A percentile compares a stretch with the other conserved stretches of the same genome.
phyloP scores from a whole-genome alignment of 64 coral and sea anemone genomes.

The Orbicella faveolata region DNA sequence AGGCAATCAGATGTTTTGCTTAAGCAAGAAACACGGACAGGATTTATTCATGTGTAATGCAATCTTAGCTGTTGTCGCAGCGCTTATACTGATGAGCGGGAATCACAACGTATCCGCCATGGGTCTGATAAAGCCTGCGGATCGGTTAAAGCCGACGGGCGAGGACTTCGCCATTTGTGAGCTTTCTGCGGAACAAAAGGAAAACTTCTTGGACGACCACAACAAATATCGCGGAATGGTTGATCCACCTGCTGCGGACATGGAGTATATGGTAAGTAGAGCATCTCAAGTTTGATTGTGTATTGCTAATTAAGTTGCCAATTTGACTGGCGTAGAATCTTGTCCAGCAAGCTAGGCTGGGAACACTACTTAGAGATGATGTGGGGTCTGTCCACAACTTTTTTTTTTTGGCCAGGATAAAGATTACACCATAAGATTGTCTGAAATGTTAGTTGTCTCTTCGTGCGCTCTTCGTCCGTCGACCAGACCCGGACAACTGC shows the following conservation, averaged over 20 bases:
- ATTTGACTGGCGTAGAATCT: not conserved
- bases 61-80: not conserved
- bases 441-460: no score
- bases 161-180: conserved; percentile 34
- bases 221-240: conserved; percentile 55
- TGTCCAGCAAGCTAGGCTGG: not conserved
- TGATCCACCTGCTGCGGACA: conserved; percentile 55
- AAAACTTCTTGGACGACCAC: conserved; percentile 60
- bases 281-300: not conserved
- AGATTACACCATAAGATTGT: no score
- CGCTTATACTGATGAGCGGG: not conserved
- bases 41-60: not conserved
- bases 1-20: not conserved
- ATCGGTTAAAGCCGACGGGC: not conserved
- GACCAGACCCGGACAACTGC: no score
- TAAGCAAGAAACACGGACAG: not conserved
- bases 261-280: conserved; percentile 67
- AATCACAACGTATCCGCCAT: not conserved
- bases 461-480: no score
- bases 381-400: no score
- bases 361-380: no score
- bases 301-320: not conserved
- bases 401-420: no score
- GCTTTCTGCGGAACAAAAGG: conserved; percentile 39
- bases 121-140: not conserved